These are phyloP conservation scores for Scopus umbretta DNA, from an alignment of 2,113 vertebrate genomes.

Conservation along the genomic window DNA sequence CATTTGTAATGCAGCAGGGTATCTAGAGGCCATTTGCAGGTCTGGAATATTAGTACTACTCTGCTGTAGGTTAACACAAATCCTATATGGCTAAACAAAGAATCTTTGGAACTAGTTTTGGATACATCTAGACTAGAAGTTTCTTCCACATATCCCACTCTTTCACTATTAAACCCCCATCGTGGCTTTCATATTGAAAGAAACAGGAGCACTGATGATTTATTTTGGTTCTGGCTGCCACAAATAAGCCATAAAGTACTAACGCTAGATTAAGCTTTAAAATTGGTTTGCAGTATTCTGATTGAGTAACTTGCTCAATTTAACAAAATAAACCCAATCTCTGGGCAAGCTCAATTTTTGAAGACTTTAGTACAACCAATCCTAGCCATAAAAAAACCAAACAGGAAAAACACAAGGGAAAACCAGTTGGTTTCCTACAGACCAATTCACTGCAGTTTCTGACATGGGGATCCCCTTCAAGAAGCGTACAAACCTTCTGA, in stretches of 20 bases:
- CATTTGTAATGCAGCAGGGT: no score
- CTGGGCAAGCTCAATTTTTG: neutral
- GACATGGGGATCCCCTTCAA: neutral
- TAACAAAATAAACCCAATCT: neutral
- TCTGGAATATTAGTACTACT: no score
- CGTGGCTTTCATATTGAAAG: neutral
- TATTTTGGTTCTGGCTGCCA: neutral
- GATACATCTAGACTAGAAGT: no score
- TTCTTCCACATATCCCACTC: no score
- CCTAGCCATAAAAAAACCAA: neutral
- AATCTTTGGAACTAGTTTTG: no score
- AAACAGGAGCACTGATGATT: neutral
- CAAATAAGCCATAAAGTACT: neutral
- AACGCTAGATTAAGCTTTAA: neutral
- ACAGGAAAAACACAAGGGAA: neutral
- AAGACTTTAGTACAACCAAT: neutral
- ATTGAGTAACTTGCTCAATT: neutral
- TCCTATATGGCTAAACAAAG: no score
- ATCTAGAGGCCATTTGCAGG: no score
- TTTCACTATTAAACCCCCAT: neutral
- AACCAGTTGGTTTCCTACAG: neutral
- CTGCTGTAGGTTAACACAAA: no score
- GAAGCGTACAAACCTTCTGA: conserved; percentile 87
- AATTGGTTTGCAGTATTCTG: neutral
- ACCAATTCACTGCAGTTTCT: neutral